These are phyloP conservation scores for Volucella zonaria DNA, from an alignment of 2,888 invertebrate species.

Conservation along the genomic window DNA sequence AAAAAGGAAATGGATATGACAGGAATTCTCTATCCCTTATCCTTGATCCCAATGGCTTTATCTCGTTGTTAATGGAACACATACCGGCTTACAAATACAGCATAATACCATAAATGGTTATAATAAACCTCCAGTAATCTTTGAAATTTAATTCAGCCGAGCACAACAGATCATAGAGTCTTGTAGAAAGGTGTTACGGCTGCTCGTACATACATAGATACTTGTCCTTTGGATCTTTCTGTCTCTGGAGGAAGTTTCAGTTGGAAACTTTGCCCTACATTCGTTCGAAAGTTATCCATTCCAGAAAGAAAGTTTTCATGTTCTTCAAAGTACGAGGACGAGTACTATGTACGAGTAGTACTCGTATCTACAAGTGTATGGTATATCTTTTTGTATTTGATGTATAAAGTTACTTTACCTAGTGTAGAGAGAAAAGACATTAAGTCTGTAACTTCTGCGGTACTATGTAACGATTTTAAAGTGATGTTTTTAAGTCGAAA, in stretches of 20 bases:
- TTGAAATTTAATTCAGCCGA: constrained; percentile 21
- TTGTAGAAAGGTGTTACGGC: background rate
- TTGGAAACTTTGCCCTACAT: constrained; percentile 5
- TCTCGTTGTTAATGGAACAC: constrained; percentile 8
- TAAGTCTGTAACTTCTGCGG: background rate
- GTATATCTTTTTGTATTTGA: too few relatives aligned
- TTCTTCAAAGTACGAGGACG: background rate
- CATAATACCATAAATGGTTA: constrained; percentile 17
- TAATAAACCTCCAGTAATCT: constrained; percentile 22
- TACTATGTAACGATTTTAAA: background rate
- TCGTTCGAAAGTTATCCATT: background rate
- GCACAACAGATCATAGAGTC: background rate
- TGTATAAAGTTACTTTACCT: constrained; percentile 5
- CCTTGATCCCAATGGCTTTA: background rate
- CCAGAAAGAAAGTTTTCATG: background rate
- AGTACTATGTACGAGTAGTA: too few relatives aligned
- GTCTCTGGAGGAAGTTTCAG: background rate
- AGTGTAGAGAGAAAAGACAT: background rate
- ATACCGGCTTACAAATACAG: constrained; percentile 14
- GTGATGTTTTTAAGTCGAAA: too few relatives aligned
- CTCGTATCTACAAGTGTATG: too few relatives aligned
- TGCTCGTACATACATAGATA: too few relatives aligned
- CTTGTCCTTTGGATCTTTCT: background rate
- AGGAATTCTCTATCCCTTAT: background rate
- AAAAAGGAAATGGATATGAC: constrained; percentile 12